Percentiles rank a stretch among this genome's conserved stretches.
Evolutionary conservation across 1,140 invertebrate genomes (phyloP).

Genomic region (Gryllus bimaculatus): DNA sequence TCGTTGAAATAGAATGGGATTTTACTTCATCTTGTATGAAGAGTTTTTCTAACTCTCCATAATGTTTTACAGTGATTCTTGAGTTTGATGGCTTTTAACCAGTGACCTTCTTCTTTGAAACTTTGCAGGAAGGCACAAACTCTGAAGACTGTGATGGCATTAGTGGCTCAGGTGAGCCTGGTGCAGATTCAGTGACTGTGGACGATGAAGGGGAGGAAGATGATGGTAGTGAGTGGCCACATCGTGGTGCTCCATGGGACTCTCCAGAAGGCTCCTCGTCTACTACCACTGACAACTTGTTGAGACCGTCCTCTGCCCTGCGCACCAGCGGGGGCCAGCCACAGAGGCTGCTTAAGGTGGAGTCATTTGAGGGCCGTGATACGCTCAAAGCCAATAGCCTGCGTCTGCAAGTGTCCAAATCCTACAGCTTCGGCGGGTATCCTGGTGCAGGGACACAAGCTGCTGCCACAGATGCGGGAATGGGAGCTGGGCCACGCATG

Average conservation of each 20-base stretch:
- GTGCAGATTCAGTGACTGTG: background rate
- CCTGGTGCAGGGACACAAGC: conserved; percentile 40
- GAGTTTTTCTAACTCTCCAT: too few relatives aligned
- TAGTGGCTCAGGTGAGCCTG: background rate
- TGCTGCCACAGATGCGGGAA: background rate
- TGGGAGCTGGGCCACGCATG: conserved; percentile 38
- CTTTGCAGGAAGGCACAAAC: background rate
- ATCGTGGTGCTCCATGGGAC: background rate
- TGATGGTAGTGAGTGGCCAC: background rate
- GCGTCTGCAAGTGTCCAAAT: conserved; percentile 62
- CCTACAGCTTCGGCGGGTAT: conserved; percentile 78
- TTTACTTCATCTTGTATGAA: too few relatives aligned
- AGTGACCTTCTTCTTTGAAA: too few relatives aligned
- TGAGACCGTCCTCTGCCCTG: conserved; percentile 14
- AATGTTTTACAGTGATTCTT: too few relatives aligned
- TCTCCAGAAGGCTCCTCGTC: background rate
- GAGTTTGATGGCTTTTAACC: too few relatives aligned
- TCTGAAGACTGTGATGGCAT: background rate
- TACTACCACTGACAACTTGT: background rate
- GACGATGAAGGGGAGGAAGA: background rate
- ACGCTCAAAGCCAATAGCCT: conserved; percentile 39
- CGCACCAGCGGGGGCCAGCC: conserved; percentile 30
- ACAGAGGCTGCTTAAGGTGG: conserved; percentile 46
- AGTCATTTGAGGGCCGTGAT: conserved; percentile 43
- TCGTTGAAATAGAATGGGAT: too few relatives aligned